phyloP scores from a whole-genome alignment of 2,797 vertebrate species.

The Notolepis coatsorum region DNA sequence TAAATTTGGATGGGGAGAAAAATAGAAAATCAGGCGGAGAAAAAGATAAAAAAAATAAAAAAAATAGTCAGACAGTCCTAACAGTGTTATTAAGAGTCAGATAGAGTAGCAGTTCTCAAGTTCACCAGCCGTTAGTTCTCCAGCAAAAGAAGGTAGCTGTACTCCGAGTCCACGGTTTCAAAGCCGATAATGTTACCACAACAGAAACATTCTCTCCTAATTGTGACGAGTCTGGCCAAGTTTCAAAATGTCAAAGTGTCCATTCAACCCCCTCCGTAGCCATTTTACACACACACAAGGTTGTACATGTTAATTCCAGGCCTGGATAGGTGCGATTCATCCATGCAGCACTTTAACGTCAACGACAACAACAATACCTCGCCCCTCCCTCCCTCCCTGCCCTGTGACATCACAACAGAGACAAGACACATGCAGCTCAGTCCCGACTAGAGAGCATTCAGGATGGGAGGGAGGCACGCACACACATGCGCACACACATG shows the following conservation, averaged over 20 bases:
- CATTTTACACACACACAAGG: constrained; percentile 21
- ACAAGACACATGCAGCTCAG: constrained; percentile 41
- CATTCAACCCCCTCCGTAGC: constrained; percentile 12
- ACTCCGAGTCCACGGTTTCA: too few relatives aligned
- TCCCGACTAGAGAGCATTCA: constrained; percentile 9
- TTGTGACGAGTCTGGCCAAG: too few relatives aligned
- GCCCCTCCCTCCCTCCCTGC: constrained; percentile 1
- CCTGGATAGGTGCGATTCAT: constrained; percentile 14
- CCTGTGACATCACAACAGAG: constrained; percentile 22
- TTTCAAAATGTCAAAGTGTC: too few relatives aligned
- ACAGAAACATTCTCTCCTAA: not conserved
- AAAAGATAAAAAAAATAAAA: too few relatives aligned
- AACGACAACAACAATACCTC: constrained; percentile 38
- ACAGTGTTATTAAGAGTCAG: too few relatives aligned
- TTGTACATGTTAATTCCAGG: constrained; percentile 31
- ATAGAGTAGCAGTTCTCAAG: too few relatives aligned
- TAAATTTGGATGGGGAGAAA: too few relatives aligned
- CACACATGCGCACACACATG: too few relatives aligned
- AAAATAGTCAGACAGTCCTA: too few relatives aligned
- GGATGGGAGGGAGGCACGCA: constrained; percentile 35
- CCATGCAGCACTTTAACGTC: constrained; percentile 59
- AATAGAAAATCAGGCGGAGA: too few relatives aligned
- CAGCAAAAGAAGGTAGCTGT: too few relatives aligned
- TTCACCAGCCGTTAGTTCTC: too few relatives aligned
- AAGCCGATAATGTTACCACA: not conserved